A percentile compares a stretch with the other conserved stretches of the same genome.
phyloP scores from a whole-genome alignment of 2,113 vertebrate genomes.

The Larimichthys polyactis region DNA sequence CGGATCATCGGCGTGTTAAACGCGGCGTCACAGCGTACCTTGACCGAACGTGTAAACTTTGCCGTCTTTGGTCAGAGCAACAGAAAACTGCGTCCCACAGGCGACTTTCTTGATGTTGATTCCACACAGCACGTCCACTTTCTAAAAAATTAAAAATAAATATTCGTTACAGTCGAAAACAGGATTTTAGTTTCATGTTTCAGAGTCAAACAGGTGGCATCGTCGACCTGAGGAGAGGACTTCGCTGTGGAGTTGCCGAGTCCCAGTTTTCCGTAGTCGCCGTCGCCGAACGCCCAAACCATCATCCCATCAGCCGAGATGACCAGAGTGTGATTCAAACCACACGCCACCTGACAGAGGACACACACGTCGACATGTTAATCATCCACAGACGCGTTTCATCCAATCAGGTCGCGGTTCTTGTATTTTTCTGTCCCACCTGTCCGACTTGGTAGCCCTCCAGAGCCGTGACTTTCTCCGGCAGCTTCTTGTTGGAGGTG shows the following conservation, averaged over 20 bases:
- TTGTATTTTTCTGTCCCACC: conserved; percentile 50
- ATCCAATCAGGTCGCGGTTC: too few species aligned
- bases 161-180: background rate
- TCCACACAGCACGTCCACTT: conserved; percentile 85
- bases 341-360: conserved; percentile 83
- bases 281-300: conserved; percentile 88
- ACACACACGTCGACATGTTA: background rate
- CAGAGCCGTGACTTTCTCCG: conserved; percentile 85
- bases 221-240: conserved; percentile 85
- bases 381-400: background rate
- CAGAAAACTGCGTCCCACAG: conserved; percentile 87
- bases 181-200: background rate
- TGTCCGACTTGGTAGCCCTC: conserved; percentile 85
- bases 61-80: conserved; percentile 85
- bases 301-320: conserved; percentile 86
- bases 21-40: conserved; percentile 57
- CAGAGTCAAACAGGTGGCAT: background rate
- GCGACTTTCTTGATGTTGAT: conserved; percentile 84
- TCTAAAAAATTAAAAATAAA: conserved; percentile 63
- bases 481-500: conserved; percentile 88
- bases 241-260: conserved; percentile 87
- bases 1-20: too few species aligned
- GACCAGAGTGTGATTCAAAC: conserved; percentile 86
- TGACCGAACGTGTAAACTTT: conserved; percentile 85
- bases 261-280: conserved; percentile 88